Conservation (phyloP, 2,888 invertebrate genomes). For the Xestia ashworthii region DNA sequence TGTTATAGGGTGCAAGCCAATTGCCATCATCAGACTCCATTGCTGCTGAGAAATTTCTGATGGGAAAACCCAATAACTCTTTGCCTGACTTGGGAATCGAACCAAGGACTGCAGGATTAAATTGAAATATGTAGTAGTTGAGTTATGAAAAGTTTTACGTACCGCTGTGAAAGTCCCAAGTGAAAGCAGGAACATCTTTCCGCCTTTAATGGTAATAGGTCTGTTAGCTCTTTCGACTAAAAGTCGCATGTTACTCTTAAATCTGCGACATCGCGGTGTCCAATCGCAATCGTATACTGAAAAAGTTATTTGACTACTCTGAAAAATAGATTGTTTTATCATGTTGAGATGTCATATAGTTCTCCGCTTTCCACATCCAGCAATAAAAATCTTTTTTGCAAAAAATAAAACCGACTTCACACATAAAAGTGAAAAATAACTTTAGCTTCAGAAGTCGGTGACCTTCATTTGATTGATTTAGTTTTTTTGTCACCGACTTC, state of each 20-base stretch:
- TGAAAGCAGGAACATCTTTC: slow-evolving; percentile 82
- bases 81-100: no score
- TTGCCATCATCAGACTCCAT: no score
- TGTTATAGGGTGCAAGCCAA: no score
- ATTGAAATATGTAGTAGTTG: not conserved
- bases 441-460: no score
- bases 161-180: slow-evolving; percentile 83
- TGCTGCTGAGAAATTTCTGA: no score
- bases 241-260: slow-evolving; percentile 80
- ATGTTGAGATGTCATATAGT: not conserved
- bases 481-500: no score
- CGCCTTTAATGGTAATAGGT: slow-evolving; percentile 78
- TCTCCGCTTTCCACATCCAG: not conserved
- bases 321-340: slow-evolving; percentile 49
- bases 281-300: slow-evolving; percentile 81
- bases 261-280: slow-evolving; percentile 76
- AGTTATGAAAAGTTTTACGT: not conserved
- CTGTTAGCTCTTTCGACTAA: slow-evolving; percentile 79
- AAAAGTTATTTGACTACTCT: slow-evolving; percentile 77
- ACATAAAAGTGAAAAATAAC: no score
- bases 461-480: no score
- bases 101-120: no score
- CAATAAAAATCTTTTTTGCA: not conserved
- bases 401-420: no score
- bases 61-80: no score